phyloP scores from a whole-genome alignment of 2,113 vertebrate species.

The Euleptes europaea region DNA sequence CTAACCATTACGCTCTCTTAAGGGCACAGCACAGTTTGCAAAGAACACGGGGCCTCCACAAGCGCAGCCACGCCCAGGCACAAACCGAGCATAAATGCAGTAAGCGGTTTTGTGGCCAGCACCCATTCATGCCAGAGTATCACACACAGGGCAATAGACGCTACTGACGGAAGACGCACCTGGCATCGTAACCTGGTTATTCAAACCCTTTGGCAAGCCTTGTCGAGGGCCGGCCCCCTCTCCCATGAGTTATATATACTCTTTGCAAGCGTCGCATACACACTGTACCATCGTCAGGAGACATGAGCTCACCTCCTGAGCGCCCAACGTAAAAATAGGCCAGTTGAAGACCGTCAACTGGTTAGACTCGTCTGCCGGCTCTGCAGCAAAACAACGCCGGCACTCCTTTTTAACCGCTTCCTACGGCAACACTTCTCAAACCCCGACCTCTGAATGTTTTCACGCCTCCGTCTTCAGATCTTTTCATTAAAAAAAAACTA shows the following conservation, averaged over 20 bases:
- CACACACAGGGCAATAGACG: not conserved
- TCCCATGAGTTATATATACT: not conserved
- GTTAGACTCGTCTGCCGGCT: conserved; percentile 38
- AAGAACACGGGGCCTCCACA: not conserved
- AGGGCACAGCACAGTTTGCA: not conserved
- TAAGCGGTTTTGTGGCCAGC: not conserved
- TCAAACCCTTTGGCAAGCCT: not conserved
- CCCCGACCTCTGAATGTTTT: too few relatives aligned
- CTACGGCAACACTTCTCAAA: not conserved
- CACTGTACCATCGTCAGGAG: not conserved
- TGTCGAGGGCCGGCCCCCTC: too few relatives aligned
- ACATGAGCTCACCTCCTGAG: not conserved
- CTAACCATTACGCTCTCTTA: too few relatives aligned
- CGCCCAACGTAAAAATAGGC: not conserved
- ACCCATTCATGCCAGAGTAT: not conserved
- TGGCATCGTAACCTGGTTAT: not conserved
- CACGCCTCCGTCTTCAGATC: not conserved
- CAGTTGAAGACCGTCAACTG: not conserved
- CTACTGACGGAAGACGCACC: too few relatives aligned
- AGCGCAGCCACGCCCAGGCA: too few relatives aligned
- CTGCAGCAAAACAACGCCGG: not conserved
- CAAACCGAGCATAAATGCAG: not conserved
- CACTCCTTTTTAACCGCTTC: not conserved
- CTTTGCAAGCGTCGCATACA: fast-evolving
- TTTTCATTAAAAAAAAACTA: not conserved